Evolutionary conservation across 2,797 vertebrate genomes (phyloP).

Genomic region (Eutrigla gurnardus): DNA sequence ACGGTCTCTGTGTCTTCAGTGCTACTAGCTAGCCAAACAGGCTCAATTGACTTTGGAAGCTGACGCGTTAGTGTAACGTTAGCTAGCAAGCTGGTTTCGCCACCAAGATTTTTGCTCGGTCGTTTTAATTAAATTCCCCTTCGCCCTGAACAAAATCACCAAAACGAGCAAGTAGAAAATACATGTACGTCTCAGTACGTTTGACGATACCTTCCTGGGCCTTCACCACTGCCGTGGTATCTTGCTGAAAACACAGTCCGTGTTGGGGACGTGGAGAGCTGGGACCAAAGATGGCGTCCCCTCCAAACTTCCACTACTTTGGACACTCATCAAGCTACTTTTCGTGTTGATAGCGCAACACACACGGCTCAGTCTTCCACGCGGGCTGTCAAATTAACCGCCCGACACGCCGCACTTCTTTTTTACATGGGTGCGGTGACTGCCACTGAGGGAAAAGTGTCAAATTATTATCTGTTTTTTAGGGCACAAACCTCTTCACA

Average conservation of each 20-base stretch:
- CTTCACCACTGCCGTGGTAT: constrained; percentile 88
- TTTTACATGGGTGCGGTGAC: constrained; percentile 8
- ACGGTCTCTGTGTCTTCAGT: constrained; percentile 65
- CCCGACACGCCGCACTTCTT: constrained; percentile 1
- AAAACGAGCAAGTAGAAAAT: constrained; percentile 36
- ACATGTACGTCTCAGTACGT: constrained; percentile 36
- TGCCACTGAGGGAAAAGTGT: constrained; percentile 28
- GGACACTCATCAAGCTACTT: constrained; percentile 99
- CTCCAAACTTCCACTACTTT: constrained; percentile 99
- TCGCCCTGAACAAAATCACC: constrained; percentile 16
- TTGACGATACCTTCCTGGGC: constrained; percentile 89
- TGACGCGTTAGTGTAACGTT: constrained; percentile 64
- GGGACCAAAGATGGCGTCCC: constrained; percentile 99
- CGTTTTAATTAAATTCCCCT: constrained; percentile 34
- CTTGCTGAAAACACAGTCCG: constrained; percentile 89
- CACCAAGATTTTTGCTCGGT: constrained; percentile 55
- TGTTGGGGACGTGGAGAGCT: constrained; percentile 97
- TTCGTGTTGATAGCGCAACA: constrained; percentile 77
- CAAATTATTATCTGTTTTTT: constrained; percentile 51
- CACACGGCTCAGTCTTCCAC: constrained; percentile 39
- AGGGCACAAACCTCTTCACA: constrained; percentile 87
- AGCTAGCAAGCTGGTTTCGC: constrained; percentile 67
- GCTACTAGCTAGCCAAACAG: constrained; percentile 76
- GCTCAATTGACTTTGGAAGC: constrained; percentile 76
- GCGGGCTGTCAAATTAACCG: constrained; percentile 27